Base-by-base conservation (phyloP, 2,113 vertebrate genomes). In the Hippocampus guttulatus region DNA sequence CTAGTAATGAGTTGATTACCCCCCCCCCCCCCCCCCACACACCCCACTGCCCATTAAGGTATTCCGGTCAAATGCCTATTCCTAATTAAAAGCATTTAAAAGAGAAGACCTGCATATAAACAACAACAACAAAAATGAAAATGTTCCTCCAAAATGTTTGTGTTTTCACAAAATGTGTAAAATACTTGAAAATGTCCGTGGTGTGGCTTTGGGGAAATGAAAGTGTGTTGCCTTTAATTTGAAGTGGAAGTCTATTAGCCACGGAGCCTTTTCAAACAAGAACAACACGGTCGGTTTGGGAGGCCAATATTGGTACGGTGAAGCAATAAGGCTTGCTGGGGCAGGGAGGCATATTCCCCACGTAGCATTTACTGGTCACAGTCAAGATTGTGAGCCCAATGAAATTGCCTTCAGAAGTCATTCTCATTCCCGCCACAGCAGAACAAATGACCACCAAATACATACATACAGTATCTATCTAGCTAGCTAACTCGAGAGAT, bases 301-400 rank as follows among this genome's bases (percentile, higher is more conserved):
- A 20, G 7, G 18, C 49, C 54, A 33, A 25, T 68, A 25, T 60
- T 77, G 16, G 67, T 25, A 61, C 52, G 61, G 63, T 25, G 30
- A 64, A 33, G 23, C 27, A 14, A 11, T 25, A 51, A 78, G 10
- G 20, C 23, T 58, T 25, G 25, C 55, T 15, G 55, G 55, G 14
- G 23, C 55, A 58, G 27, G 55, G 21, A 41, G 40, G 38, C 10
- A n/a, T 69, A 78, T 78, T 73, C 25, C 27, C 67, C 58, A 16
- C 16, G 15, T 40, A 64, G 9, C 30, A 64, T 80, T 81, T 70
- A 71, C 27, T 55, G 57, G 18, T 40, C 41, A 38, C 43, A 68
- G 76, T 78, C 69, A 74, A 38, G 74, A 70, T 78, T 66, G 57
- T 10, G 41, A 11, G n/a, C 72, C 75, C 67, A 68, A 79, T 82